Conservation (phyloP, 1,140 invertebrate genomes). For the Atopsyche davidsoni region DNA sequence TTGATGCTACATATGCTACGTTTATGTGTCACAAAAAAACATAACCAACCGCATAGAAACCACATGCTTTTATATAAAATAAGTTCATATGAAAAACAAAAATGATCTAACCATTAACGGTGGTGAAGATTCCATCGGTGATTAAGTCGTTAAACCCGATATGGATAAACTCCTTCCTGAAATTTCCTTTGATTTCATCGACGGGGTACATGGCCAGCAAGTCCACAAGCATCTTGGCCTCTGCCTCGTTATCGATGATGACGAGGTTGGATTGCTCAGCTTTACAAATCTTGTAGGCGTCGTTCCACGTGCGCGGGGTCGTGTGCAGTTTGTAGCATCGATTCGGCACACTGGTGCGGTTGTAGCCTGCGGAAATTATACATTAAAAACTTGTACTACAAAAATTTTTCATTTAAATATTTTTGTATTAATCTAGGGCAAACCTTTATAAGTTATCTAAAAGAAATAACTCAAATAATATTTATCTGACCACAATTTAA, state of each 20-base stretch:
- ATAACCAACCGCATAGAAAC: too few relatives aligned
- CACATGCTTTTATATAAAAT: not conserved
- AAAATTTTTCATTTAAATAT: too few relatives aligned
- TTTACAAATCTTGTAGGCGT: constrained; percentile 31
- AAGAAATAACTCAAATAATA: too few relatives aligned
- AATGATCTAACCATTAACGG: not conserved
- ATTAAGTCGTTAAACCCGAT: not conserved
- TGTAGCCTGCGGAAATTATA: constrained; percentile 10
- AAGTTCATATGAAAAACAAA: not conserved
- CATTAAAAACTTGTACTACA: not conserved
- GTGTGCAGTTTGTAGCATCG: constrained; percentile 35
- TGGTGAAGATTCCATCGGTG: not conserved
- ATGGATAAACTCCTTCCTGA: constrained; percentile 4
- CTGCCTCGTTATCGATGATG: constrained; percentile 29
- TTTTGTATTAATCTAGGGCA: too few relatives aligned
- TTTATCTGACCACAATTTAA: too few relatives aligned
- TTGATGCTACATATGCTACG: too few relatives aligned
- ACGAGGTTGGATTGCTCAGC: constrained; percentile 32
- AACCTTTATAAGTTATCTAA: too few relatives aligned
- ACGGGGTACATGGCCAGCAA: constrained; percentile 6
- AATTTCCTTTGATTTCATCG: constrained; percentile 4
- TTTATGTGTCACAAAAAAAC: too few relatives aligned
- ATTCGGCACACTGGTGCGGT: not conserved
- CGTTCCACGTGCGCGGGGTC: constrained; percentile 26
- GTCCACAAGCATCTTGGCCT: constrained; percentile 18